Evolutionary conservation across 1,140 invertebrate genomes (phyloP).

Genomic region (Drosophila arawakana): DNA sequence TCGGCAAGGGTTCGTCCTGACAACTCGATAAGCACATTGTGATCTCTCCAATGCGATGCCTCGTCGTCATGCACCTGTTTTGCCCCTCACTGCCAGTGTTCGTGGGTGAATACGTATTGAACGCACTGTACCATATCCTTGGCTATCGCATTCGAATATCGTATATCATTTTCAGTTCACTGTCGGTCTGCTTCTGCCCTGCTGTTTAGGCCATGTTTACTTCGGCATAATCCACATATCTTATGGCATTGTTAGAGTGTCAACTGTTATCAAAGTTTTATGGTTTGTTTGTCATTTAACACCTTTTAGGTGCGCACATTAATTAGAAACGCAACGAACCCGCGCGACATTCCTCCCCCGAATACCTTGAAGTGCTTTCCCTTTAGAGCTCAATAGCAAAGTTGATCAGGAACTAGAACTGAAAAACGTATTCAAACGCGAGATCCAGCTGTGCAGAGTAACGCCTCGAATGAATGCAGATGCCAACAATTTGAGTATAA

Average conservation of each 20-base stretch:
- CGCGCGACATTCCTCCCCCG: slow-evolving; percentile 32
- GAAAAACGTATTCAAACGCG: not conserved
- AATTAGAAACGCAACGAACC: slow-evolving; percentile 74
- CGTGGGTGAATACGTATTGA: slow-evolving; percentile 54
- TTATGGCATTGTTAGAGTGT: slow-evolving; percentile 36
- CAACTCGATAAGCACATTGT: slow-evolving; percentile 82
- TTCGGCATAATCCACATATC: slow-evolving; percentile 33
- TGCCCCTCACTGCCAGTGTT: slow-evolving; percentile 17
- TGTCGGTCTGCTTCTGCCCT: slow-evolving; percentile 40
- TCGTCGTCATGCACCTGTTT: slow-evolving; percentile 72
- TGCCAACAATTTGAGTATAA: slow-evolving; percentile 31
- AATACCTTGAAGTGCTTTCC: not conserved
- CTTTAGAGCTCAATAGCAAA: slow-evolving; percentile 3
- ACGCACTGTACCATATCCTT: slow-evolving; percentile 30
- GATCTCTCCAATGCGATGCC: slow-evolving; percentile 36
- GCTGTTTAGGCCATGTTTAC: slow-evolving; percentile 49
- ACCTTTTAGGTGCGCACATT: slow-evolving; percentile 73
- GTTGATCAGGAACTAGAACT: slow-evolving; percentile 15
- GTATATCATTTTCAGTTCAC: slow-evolving; percentile 64
- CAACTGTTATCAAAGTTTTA: slow-evolving; percentile 76
- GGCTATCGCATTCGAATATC: slow-evolving; percentile 23
- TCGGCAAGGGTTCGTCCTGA: slow-evolving; percentile 54
- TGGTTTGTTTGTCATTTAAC: slow-evolving; percentile 84
- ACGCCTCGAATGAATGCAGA: slow-evolving; percentile 11
- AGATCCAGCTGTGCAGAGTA: slow-evolving; percentile 53